These are phyloP conservation scores for Cololabis saira DNA, from an alignment of 2,113 vertebrate genomes.

Conservation along the genomic window DNA sequence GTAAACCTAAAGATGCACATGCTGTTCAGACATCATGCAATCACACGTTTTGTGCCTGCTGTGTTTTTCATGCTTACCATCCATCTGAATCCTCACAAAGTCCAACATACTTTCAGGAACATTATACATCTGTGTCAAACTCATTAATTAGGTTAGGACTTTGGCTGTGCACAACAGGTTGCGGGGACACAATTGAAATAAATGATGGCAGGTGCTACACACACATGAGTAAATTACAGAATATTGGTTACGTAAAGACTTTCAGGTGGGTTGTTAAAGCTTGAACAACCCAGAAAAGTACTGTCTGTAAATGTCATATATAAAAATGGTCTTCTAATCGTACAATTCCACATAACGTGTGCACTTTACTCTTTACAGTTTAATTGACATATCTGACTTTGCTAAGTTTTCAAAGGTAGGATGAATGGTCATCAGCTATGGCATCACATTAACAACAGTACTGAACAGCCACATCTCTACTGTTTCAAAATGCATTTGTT, in stretches of 20 bases:
- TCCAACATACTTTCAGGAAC: slow-evolving; percentile 1
- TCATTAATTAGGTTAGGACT: slow-evolving; percentile 36
- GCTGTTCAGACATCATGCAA: neutral
- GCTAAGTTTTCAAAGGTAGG: slow-evolving; percentile 44
- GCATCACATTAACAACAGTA: slow-evolving; percentile 33
- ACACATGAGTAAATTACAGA: slow-evolving; percentile 49
- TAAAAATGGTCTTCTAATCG: slow-evolving; percentile 14
- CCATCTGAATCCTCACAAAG: slow-evolving; percentile 4
- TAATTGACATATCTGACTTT: slow-evolving; percentile 29
- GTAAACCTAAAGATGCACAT: slow-evolving; percentile 16
- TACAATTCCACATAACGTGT: slow-evolving; percentile 41
- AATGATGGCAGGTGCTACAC: slow-evolving; percentile 61
- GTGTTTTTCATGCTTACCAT: neutral
- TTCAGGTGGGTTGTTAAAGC: slow-evolving; percentile 45
- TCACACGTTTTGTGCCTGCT: slow-evolving; percentile 2
- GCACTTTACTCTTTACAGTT: slow-evolving; percentile 4
- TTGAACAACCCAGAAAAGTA: slow-evolving; percentile 36
- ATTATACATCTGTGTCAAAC: slow-evolving; percentile 27
- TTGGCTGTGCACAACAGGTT: slow-evolving; percentile 22
- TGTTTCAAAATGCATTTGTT: slow-evolving; percentile 52
- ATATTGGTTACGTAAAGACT: slow-evolving; percentile 56
- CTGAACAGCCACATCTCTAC: slow-evolving; percentile 23
- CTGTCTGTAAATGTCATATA: slow-evolving; percentile 32
- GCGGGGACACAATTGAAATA: slow-evolving; percentile 47
- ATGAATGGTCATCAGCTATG: slow-evolving; percentile 49